Evolutionary conservation across 2,113 vertebrate species (phyloP).

Genomic region (Cathartes aura): DNA sequence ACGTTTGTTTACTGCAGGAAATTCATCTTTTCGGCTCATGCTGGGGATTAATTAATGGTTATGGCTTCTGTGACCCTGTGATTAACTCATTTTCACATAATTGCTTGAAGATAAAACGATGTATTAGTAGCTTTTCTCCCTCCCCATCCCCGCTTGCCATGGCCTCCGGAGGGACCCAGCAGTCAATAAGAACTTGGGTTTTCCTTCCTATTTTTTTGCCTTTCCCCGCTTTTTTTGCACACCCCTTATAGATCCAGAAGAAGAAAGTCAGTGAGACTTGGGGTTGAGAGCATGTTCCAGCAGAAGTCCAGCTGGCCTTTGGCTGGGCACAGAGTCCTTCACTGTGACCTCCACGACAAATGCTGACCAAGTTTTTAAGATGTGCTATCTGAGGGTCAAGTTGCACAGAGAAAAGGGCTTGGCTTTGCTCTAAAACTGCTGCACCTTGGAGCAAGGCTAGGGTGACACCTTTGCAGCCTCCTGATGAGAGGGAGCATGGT

Average conservation of each 20-base stretch:
- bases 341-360: fast-evolving
- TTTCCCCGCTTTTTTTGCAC: neutral
- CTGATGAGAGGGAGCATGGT: fast-evolving
- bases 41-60: slow-evolving; percentile 74
- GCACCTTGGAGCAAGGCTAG: neutral
- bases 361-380: neutral
- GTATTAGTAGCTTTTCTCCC: slow-evolving; percentile 32
- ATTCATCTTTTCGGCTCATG: neutral
- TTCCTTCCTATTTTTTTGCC: neutral
- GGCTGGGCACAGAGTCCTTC: neutral
- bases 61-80: slow-evolving; percentile 68
- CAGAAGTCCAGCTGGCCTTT: neutral
- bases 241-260: neutral
- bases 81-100: slow-evolving; percentile 78
- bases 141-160: neutral
- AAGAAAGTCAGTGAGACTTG: neutral
- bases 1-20: neutral
- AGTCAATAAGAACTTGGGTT: neutral
- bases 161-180: neutral
- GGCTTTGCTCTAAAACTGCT: neutral
- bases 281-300: neutral
- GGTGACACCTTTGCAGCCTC: neutral
- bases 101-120: slow-evolving; percentile 58
- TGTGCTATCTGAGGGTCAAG: fast-evolving
- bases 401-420: neutral